phyloP scores from a whole-genome alignment of 2,797 vertebrate genomes.

The Enteromius argenteus region DNA sequence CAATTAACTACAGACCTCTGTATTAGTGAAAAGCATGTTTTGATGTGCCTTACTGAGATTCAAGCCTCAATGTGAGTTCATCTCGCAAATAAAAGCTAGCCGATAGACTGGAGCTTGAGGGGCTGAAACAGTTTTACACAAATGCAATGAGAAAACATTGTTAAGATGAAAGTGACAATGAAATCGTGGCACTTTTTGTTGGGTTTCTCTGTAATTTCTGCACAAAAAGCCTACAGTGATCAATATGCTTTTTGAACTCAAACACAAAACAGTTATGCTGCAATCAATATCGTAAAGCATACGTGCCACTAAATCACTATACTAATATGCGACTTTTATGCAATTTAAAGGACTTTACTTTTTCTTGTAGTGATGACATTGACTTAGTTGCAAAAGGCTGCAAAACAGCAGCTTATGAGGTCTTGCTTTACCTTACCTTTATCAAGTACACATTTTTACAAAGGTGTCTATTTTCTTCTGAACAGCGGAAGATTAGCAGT shows the following conservation, averaged over 20 bases:
- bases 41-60: slow-evolving; percentile 49
- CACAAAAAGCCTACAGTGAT: slow-evolving; percentile 40
- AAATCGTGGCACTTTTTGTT: neutral
- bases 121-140: neutral
- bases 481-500: neutral
- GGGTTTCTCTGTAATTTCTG: slow-evolving; percentile 12
- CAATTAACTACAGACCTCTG: slow-evolving; percentile 74
- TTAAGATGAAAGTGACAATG: neutral
- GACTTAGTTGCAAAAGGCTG: neutral
- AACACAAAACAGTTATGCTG: slow-evolving; percentile 51
- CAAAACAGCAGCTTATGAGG: neutral
- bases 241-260: slow-evolving; percentile 32
- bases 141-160: neutral
- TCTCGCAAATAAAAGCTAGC: slow-evolving; percentile 44
- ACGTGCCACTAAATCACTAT: slow-evolving; percentile 65
- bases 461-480: neutral
- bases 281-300: slow-evolving; percentile 60
- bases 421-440: neutral
- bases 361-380: slow-evolving; percentile 69
- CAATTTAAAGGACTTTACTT: slow-evolving; percentile 44
- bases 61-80: slow-evolving; percentile 12
- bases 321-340: slow-evolving; percentile 52
- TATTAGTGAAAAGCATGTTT: slow-evolving; percentile 73
- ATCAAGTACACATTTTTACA: neutral
- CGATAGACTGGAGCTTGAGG: neutral